Evolutionary conservation across 2,797 vertebrate genomes (phyloP), one percentile per base, ranked within the genome.

Genomic region (Poeciliopsis infans): DNA sequence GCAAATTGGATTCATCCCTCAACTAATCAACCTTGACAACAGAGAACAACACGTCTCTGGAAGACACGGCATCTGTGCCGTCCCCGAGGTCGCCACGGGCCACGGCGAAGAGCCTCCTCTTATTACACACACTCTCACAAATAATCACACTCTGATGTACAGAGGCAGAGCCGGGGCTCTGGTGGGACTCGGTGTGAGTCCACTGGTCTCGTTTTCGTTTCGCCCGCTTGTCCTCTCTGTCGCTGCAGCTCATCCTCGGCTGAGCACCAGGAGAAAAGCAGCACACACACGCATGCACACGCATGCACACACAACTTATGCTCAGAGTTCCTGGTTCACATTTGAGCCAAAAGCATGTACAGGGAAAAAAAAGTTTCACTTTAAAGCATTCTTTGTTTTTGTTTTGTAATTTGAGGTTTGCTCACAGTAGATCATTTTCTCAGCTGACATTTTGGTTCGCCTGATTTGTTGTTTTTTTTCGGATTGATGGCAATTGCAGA

Each of bases 11-110:
- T 89, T 87, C 79, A 80, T 86, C 74, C 80, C 80, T 51, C 72
- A 43, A 45, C 77, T 89, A 87, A 93, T 93, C 82, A 93, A 84
- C 87, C 74, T 76, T 88, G 84, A 90, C 83, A 90, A 85, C 59
- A 79, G 69, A 82, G 79, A 86, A 75, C 82, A 80, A 55, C 46
- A 41, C 64, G 78, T 85, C 81, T 82, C 61, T 64, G 72, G 43
- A 61, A 82, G 78, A 78, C 85, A 61, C 70, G 78, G 64, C 79
- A 71, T 77, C 75, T 79, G 80, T 41, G 28, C 75, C 75, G 72
- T 89, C 83, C 82, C 68, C 20, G 79, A 7, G 77, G 89, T 83
- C 79, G 76, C 31, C 18, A 55, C 31, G 74, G 12, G 72, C 69
- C 47, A 76, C 77, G 71, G 74, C 59, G 51, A 75, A 79, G 75